Conservation (phyloP, 1,140 invertebrate species). For the Drosophila lini region DNA sequence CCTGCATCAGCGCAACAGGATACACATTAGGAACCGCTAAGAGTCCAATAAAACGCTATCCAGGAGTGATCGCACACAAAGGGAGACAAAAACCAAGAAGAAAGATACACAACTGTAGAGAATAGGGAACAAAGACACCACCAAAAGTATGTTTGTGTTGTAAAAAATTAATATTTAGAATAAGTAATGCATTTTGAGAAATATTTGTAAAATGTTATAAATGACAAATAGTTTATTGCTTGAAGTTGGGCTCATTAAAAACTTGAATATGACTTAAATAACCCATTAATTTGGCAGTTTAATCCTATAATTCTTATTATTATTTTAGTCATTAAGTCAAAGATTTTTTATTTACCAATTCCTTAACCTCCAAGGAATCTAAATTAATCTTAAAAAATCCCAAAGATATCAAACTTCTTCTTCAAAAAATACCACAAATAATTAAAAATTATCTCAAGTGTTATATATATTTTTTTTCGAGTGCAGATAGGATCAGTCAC, state of each 20-base stretch:
- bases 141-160: neutral
- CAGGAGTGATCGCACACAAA: conserved; percentile 12
- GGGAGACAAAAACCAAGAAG: neutral
- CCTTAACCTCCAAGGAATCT: too few species aligned
- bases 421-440: neutral
- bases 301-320: too few species aligned
- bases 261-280: neutral
- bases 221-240: neutral
- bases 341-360: neutral
- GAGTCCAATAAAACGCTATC: conserved; percentile 56
- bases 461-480: conserved; percentile 5
- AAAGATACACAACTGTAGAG: conserved; percentile 2
- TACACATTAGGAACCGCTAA: conserved; percentile 71
- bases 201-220: neutral
- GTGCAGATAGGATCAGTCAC: conserved; percentile 40
- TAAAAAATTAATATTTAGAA: neutral
- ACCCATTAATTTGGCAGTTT: neutral
- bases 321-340: too few species aligned
- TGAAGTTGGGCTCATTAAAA: fast-evolving
- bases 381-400: too few species aligned
- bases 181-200: neutral
- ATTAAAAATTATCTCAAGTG: neutral
- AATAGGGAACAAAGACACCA: conserved; percentile 6
- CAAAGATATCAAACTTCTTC: neutral
- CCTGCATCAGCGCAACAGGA: conserved; percentile 68